phyloP scores from a whole-genome alignment of 2,113 vertebrate species.

The Corydoras maculifer region DNA sequence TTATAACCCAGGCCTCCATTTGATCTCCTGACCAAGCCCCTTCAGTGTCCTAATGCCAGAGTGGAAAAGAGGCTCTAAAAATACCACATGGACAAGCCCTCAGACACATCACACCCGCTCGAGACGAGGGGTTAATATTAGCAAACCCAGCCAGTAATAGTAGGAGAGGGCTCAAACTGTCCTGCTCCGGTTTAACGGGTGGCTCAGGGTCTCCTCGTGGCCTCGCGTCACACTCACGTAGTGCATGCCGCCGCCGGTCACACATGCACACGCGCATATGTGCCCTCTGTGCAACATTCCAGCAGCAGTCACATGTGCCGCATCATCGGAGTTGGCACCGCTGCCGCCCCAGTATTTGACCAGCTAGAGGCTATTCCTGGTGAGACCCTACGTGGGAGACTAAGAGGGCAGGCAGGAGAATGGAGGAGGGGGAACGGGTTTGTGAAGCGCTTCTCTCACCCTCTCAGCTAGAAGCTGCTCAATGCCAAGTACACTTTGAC shows the following conservation, averaged over 20 bases:
- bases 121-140: slow-evolving; percentile 38
- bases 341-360: too few species aligned
- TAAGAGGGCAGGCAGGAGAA: slow-evolving; percentile 9
- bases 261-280: slow-evolving; percentile 42
- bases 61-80: slow-evolving; percentile 44
- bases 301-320: slow-evolving; percentile 55
- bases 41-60: slow-evolving; percentile 30
- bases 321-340: slow-evolving; percentile 25
- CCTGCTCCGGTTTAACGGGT: slow-evolving; percentile 44
- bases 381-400: neutral
- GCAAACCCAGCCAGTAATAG: slow-evolving; percentile 41
- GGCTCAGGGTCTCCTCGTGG: slow-evolving; percentile 48
- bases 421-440: slow-evolving; percentile 31
- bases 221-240: slow-evolving; percentile 45
- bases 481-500: slow-evolving; percentile 25
- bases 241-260: slow-evolving; percentile 48
- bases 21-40: slow-evolving; percentile 8
- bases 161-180: slow-evolving; percentile 9
- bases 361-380: neutral
- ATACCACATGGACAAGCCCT: slow-evolving; percentile 29
- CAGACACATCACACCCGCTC: neutral
- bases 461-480: slow-evolving; percentile 39
- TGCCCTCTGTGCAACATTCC: slow-evolving; percentile 38
- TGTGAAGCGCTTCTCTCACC: slow-evolving; percentile 53
- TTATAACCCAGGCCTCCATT: slow-evolving; percentile 7